Evolutionary conservation across 2,888 invertebrate genomes (phyloP), one percentile per base, ranked within the genome.

Genomic region (Yponomeuta plumbellus): DNA sequence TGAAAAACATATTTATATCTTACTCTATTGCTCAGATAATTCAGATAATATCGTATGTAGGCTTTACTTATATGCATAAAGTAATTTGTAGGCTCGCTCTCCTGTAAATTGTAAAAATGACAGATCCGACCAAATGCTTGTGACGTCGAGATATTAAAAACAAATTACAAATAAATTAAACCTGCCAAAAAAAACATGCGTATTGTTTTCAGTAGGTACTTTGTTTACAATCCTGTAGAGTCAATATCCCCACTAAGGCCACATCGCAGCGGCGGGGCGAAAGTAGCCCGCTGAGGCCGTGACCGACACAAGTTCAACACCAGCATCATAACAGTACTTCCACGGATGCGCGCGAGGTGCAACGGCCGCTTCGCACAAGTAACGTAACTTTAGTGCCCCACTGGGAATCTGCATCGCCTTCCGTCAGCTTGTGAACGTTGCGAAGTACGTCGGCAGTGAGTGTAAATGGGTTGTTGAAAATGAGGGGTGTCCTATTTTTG

Each of bases 281-380:
- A 90, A 89, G 89, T 88, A 79, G 81, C 78, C 73, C 74, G n/a
- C n/a, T n/a, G n/a, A n/a, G n/a, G n/a, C n/a, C n/a, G 17, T 23
- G 57, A 5, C 75, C 75, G 70, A 78, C 77, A 78, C 86, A 89
- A 90, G 90, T 90, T 90, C 90, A 90, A 80, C 88, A 88, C 79
- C 89, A 84, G 84, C 72, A 73, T 71, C 72, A 73, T 84, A 85
- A 86, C 89, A 88, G 90, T 88, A 84, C 74, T 71, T 68, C 66
- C 67, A 64, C 71, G 72, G 73, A 67, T 71, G 71, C 76, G 78
- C 72, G 65, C 73, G 73, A 71, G 63, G 40, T 44, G 63, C 63
- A 61, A 40, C 44, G 20, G 13, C 8, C 39, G 39, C 62, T 39
- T 62, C 34, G 34, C 17, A 17, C 20, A 34, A 34, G 34, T 10